These are phyloP conservation scores for Monopterus albus DNA, from an alignment of 2,113 vertebrate species.

Conservation along the genomic window DNA sequence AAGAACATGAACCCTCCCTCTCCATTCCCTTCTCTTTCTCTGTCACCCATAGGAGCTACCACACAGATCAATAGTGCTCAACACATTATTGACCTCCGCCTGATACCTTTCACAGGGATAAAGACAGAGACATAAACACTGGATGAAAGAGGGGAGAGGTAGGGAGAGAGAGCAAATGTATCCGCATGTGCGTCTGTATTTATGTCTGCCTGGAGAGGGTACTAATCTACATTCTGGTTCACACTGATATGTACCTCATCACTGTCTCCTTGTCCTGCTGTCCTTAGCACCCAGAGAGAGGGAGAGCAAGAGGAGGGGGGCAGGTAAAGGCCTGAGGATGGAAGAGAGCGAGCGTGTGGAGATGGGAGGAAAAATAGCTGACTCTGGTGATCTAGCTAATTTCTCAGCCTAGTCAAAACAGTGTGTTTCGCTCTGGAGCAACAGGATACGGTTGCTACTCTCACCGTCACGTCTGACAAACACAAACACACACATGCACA, in stretches of 20 bases:
- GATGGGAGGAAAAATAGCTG: constrained; percentile 58
- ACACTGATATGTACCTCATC: constrained; percentile 77
- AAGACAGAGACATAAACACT: constrained; percentile 78
- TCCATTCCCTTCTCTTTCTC: constrained; percentile 57
- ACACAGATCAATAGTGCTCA: constrained; percentile 80
- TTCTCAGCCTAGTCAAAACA: constrained; percentile 70
- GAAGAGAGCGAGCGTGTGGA: constrained; percentile 35
- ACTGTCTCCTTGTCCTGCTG: constrained; percentile 79
- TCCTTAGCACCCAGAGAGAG: constrained; percentile 57
- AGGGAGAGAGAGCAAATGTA: constrained; percentile 48
- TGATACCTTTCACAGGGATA: constrained; percentile 77
- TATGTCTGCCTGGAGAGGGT: constrained; percentile 64
- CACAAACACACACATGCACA: constrained; percentile 10
- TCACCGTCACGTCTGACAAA: constrained; percentile 53
- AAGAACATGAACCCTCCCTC: constrained; percentile 69
- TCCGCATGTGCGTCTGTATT: constrained; percentile 46
- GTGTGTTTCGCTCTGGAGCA: constrained; percentile 61
- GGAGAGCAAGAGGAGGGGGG: background rate
- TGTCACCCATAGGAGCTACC: constrained; percentile 57
- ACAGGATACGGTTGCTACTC: constrained; percentile 63
- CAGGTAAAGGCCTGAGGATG: constrained; percentile 16
- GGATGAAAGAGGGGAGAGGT: constrained; percentile 59
- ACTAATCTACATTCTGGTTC: constrained; percentile 79
- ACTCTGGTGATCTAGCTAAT: constrained; percentile 69
- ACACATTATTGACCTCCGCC: constrained; percentile 81